Conservation (phyloP, 2,113 vertebrate genomes). For the Numida meleagris region DNA sequence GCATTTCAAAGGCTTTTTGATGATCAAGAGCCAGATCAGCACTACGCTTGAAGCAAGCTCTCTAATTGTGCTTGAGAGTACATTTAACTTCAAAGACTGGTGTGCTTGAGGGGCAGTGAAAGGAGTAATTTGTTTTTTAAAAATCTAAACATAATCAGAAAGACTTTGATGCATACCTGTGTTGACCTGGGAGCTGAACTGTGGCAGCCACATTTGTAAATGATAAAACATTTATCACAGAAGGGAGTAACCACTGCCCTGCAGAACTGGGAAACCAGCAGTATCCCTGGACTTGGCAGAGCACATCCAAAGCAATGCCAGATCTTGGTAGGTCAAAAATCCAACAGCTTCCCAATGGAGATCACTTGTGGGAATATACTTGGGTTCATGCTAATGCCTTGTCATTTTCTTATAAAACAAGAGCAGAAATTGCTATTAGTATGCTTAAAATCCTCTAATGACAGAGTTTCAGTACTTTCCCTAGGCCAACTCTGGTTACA, state of each 20-base stretch:
- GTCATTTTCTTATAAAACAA: background rate
- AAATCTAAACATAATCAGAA: background rate
- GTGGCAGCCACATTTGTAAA: background rate
- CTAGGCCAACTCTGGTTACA: background rate
- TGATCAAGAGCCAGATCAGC: constrained; percentile 27
- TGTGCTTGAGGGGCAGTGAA: constrained; percentile 7
- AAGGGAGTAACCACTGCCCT: background rate
- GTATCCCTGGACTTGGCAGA: background rate
- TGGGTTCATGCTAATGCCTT: accelerated
- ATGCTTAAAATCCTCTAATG: background rate
- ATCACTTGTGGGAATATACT: accelerated
- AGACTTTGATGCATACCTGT: constrained; percentile 25
- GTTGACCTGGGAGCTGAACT: background rate
- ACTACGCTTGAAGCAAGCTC: background rate
- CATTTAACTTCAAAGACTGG: constrained; percentile 58
- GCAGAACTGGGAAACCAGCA: background rate
- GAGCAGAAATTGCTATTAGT: background rate
- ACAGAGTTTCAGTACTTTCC: background rate
- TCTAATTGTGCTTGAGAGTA: background rate
- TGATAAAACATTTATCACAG: background rate
- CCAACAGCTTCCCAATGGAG: background rate
- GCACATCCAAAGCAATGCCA: background rate
- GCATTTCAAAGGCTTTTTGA: constrained; percentile 47
- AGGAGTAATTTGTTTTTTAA: constrained; percentile 22
- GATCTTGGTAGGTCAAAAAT: background rate